These are phyloP conservation scores for Polydesmus complanatus DNA, from an alignment of 2,888 invertebrate species.

Conservation along the genomic window DNA sequence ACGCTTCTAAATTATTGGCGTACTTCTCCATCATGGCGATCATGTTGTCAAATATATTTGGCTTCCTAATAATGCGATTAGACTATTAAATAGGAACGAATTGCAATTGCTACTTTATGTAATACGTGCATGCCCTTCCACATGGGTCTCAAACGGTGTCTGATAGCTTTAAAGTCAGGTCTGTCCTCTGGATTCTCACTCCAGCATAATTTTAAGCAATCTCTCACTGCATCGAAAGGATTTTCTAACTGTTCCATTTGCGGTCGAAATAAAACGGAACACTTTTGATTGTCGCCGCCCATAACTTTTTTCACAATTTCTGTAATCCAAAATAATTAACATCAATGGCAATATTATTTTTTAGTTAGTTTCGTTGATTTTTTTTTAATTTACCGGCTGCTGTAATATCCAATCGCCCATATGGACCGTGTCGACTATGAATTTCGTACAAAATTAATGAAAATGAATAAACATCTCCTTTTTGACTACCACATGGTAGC, in stretches of 20 bases:
- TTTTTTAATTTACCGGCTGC: conserved; percentile 40
- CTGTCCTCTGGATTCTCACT: conserved; percentile 33
- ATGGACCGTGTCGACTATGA: conserved; percentile 29
- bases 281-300: conserved; percentile 16
- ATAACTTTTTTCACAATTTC: conserved; percentile 29
- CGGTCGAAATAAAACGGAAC: conserved; percentile 43
- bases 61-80: conserved; percentile 47
- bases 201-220: conserved; percentile 36
- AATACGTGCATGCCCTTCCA: conserved; percentile 36
- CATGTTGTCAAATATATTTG: conserved; percentile 95
- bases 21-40: conserved; percentile 97
- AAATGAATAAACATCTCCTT: conserved; percentile 71
- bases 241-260: conserved; percentile 62
- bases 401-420: conserved; percentile 40
- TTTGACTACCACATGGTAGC: conserved; percentile 52
- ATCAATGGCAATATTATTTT: no score
- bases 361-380: no score
- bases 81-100: background rate
- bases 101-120: background rate
- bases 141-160: conserved; percentile 34
- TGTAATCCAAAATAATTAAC: conserved; percentile 19
- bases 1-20: conserved; percentile 80
- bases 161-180: conserved; percentile 36
- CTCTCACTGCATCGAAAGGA: conserved; percentile 32
- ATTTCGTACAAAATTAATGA: conserved; percentile 67